A percentile compares a stretch with the other conserved stretches of the same genome.
These are phyloP conservation scores for Saturnia japonica DNA, from an alignment of 2,888 invertebrate species.

Conservation along the genomic window DNA sequence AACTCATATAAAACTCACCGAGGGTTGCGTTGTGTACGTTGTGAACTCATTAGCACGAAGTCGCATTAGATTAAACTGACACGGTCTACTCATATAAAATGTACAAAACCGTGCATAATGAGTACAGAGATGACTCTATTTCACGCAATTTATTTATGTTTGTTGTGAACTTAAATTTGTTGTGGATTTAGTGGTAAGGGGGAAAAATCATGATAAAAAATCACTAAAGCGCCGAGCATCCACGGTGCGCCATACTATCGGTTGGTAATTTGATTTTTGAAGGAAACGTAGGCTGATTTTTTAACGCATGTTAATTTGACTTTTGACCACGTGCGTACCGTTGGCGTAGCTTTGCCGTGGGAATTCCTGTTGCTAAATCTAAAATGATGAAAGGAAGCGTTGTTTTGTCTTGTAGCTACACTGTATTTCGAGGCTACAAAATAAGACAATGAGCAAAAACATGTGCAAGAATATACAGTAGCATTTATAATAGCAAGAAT, in stretches of 20 bases:
- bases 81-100: constrained; percentile 11
- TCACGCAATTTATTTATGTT: not conserved
- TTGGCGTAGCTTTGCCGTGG: no score
- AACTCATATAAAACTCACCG: not conserved
- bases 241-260: no score
- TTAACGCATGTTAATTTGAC: no score
- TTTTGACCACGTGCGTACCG: no score
- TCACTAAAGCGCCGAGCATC: not conserved
- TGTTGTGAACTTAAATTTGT: not conserved
- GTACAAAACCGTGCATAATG: constrained; percentile 2
- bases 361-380: no score
- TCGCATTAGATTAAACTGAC: constrained; percentile 8
- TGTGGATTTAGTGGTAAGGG: not conserved
- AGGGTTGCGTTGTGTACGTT: not conserved
- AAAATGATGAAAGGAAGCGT: not conserved
- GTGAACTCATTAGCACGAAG: constrained; percentile 15
- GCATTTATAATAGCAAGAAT: no score
- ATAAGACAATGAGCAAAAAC: no score
- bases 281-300: no score
- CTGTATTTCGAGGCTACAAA: no score
- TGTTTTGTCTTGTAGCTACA: no score
- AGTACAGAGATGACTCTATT: not conserved
- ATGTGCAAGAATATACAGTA: no score
- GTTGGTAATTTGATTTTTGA: no score
- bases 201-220: not conserved